Evolutionary conservation across 2,797 vertebrate species (phyloP).

Genomic region (Selene dorsalis): DNA sequence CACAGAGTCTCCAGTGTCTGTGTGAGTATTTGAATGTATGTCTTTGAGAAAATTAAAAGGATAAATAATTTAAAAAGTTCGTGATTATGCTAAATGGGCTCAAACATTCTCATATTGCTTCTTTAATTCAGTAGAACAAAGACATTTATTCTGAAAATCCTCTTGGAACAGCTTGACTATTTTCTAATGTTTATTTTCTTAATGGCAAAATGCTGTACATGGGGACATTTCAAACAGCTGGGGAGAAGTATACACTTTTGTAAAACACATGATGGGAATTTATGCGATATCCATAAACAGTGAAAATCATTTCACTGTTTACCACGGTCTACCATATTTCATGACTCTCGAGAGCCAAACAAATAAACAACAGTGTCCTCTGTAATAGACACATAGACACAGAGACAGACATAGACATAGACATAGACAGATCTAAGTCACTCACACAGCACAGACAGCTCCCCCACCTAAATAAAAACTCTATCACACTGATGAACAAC

Average conservation of each 20-base stretch:
- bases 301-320: background rate
- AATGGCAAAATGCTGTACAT: too few species aligned
- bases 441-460: too few species aligned
- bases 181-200: too few species aligned
- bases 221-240: too few species aligned
- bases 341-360: conserved; percentile 29
- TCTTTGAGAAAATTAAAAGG: conserved; percentile 23
- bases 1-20: conserved; percentile 3
- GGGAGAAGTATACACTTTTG: conserved; percentile 2
- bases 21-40: conserved; percentile 7
- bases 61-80: conserved; percentile 31
- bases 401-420: too few species aligned
- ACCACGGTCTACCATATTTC: conserved; percentile 32
- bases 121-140: conserved; percentile 7
- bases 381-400: background rate
- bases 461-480: background rate
- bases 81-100: conserved; percentile 22
- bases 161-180: background rate
- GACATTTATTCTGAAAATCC: background rate
- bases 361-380: conserved; percentile 49
- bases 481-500: conserved; percentile 20
- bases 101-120: background rate
- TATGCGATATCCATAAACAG: background rate
- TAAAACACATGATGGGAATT: background rate
- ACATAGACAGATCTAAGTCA: too few species aligned